These are phyloP conservation scores for Lycaon pictus DNA, from an alignment of 2,113 vertebrate species.

Conservation along the genomic window DNA sequence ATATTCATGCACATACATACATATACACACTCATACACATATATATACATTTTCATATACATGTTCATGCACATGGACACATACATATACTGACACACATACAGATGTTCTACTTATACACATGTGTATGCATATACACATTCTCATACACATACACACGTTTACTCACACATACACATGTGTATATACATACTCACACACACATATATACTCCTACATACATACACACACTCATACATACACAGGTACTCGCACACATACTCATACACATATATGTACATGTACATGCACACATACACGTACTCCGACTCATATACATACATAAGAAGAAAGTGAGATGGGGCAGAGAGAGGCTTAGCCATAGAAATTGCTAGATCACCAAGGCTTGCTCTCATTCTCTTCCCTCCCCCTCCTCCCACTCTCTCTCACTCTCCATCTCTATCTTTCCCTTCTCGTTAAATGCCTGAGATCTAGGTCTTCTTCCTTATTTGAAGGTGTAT, in stretches of 20 bases:
- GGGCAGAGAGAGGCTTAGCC: neutral
- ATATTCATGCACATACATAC: neutral
- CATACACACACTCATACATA: neutral
- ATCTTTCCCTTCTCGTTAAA: neutral
- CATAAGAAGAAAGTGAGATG: neutral
- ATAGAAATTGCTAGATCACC: neutral
- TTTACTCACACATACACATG: neutral
- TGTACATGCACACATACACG: neutral
- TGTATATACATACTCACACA: too few relatives aligned
- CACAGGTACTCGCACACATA: neutral
- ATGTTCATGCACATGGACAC: neutral
- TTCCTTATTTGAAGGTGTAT: neutral
- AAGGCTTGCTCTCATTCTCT: accelerated
- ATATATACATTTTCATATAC: neutral
- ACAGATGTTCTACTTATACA: neutral
- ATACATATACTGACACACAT: neutral
- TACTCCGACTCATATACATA: neutral
- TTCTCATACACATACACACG: neutral
- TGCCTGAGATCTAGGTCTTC: neutral
- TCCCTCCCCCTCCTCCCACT: neutral
- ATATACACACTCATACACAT: neutral
- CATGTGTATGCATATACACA: neutral
- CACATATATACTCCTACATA: neutral
- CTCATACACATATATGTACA: neutral
- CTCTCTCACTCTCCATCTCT: too few relatives aligned